phyloP scores from a whole-genome alignment of 2,888 invertebrate genomes.

The Gryllus longicercus region DNA sequence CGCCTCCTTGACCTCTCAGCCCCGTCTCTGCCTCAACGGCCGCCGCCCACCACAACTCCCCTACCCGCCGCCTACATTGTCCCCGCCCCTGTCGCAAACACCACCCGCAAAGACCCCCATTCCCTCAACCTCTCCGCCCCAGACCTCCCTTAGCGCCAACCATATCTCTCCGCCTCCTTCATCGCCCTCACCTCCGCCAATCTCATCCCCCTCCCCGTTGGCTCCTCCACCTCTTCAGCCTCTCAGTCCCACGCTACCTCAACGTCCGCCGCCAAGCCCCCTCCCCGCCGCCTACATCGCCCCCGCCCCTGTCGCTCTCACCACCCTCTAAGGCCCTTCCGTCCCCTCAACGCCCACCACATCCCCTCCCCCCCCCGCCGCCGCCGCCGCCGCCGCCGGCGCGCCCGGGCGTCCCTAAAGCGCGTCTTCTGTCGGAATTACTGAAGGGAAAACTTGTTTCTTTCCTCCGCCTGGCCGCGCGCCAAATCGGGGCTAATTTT shows the following conservation, averaged over 20 bases:
- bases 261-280: too few relatives aligned
- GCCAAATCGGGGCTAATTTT: constrained; percentile 7
- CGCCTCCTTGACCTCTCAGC: too few relatives aligned
- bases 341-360: background rate
- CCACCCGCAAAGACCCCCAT: background rate
- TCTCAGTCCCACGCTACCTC: too few relatives aligned
- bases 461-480: background rate
- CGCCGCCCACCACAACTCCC: background rate
- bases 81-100: background rate
- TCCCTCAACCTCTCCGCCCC: background rate
- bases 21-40: too few relatives aligned
- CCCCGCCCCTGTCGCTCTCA: too few relatives aligned
- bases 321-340: background rate
- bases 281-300: too few relatives aligned
- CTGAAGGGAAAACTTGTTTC: constrained; percentile 17
- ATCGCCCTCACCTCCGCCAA: background rate
- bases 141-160: too few relatives aligned
- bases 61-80: background rate
- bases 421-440: constrained; percentile 9
- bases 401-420: background rate
- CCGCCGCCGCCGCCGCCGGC: background rate
- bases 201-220: too few relatives aligned
- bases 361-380: background rate
- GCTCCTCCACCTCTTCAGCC: too few relatives aligned
- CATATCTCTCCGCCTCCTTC: background rate